phyloP scores from a whole-genome alignment of 1,140 invertebrate species.

The Megalonaias nervosa region DNA sequence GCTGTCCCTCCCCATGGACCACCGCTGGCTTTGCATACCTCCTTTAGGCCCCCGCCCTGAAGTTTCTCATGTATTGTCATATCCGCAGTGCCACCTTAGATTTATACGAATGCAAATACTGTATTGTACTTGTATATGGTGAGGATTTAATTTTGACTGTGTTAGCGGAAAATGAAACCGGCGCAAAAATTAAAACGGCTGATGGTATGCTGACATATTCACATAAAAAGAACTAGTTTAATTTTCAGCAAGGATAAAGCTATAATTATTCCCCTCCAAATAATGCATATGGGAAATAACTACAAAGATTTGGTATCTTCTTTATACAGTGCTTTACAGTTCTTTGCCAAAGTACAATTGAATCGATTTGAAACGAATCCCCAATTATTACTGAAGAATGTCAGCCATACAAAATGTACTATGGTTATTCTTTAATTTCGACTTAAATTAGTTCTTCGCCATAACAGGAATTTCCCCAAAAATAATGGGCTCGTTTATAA shows the following conservation, averaged over 20 bases:
- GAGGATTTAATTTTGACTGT: not conserved
- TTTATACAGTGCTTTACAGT: no score
- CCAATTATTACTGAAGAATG: no score
- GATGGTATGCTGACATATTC: no score
- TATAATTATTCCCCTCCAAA: conserved; percentile 69
- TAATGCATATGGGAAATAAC: conserved; percentile 71
- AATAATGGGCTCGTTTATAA: no score
- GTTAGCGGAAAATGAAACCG: not conserved
- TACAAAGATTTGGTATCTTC: no score
- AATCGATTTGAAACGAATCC: no score
- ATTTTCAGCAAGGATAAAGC: no score
- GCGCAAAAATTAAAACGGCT: conserved; percentile 71
- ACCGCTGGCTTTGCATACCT: conserved; percentile 3
- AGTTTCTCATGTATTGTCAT: conserved; percentile 11
- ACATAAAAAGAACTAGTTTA: not conserved
- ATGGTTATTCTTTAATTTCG: no score
- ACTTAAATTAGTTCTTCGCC: no score
- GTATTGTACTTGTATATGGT: not conserved
- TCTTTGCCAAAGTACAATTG: no score
- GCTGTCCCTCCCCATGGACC: conserved; percentile 7
- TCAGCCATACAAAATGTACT: no score
- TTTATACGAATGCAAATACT: not conserved
- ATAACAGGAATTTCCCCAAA: no score
- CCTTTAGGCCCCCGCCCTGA: not conserved
- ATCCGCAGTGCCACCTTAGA: conserved; percentile 10